These are phyloP conservation scores for Zoanthus gigantus DNA, from an alignment of 92 coral and sea anemone genomes.

Conservation along the genomic window DNA sequence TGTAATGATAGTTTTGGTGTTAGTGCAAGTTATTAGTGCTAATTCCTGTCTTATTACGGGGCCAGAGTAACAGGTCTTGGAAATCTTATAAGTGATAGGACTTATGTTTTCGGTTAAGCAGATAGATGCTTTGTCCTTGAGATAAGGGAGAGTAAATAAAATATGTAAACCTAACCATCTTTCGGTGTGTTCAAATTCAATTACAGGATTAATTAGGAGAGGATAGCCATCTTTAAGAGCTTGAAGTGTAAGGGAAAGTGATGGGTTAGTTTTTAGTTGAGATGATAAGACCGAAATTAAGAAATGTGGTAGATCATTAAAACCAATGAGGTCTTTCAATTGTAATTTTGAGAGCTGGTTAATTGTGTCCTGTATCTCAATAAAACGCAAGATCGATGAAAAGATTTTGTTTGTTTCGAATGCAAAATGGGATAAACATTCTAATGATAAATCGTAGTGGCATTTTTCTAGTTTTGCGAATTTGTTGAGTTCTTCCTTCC, in stretches of 20 bases:
- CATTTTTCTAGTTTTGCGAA: conserved; percentile 39
- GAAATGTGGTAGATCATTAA: conserved; percentile 43
- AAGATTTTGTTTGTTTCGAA: conserved; percentile 50
- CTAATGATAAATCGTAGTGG: conserved; percentile 20
- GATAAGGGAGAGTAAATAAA: conserved; percentile 24
- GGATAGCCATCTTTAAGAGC: conserved; percentile 31
- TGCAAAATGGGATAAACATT: conserved; percentile 36
- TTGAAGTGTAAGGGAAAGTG: not conserved
- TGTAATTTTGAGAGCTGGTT: conserved; percentile 18
- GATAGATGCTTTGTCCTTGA: not conserved
- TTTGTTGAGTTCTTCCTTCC: not conserved
- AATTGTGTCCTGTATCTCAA: conserved; percentile 25
- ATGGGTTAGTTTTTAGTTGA: not conserved
- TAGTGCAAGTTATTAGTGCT: conserved; percentile 29
- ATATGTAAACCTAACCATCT: conserved; percentile 26
- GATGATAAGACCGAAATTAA: conserved; percentile 12
- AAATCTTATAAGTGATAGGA: conserved; percentile 16
- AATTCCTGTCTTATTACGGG: conserved; percentile 28
- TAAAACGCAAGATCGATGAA: conserved; percentile 37
- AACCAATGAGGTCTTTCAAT: conserved; percentile 20
- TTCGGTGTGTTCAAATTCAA: not conserved
- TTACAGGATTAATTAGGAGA: conserved; percentile 9
- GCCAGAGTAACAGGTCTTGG: conserved; percentile 31
- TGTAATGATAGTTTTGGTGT: conserved; percentile 22
- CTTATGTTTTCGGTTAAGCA: conserved; percentile 23